Conservation (phyloP, 2,888 invertebrate genomes). For the Mylabris sibirica region DNA sequence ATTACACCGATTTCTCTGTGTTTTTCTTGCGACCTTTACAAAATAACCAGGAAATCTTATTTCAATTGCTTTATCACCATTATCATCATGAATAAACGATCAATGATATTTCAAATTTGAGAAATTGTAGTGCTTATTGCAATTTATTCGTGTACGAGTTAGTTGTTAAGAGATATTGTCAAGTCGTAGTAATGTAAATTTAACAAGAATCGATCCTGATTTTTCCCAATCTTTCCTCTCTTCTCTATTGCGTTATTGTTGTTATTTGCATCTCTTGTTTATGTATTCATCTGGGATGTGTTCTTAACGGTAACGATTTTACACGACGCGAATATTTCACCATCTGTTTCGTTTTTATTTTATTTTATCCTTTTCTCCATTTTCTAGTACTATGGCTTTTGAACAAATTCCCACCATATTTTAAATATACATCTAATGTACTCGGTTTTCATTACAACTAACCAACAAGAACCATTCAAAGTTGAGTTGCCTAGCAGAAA, state of each 20-base stretch:
- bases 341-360: neutral
- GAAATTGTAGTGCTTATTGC: neutral
- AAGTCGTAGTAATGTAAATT: neutral
- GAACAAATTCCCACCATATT: neutral
- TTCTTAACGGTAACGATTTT: neutral
- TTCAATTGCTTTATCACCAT: too few relatives aligned
- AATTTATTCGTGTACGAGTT: neutral
- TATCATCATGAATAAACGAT: too few relatives aligned
- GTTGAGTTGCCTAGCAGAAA: neutral
- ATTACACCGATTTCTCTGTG: neutral
- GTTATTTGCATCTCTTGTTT: neutral
- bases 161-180: neutral
- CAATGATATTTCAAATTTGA: neutral
- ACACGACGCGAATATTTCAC: neutral
- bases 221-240: neutral
- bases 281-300: neutral
- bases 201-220: neutral
- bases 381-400: neutral
- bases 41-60: too few relatives aligned
- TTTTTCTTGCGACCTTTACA: neutral
- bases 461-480: neutral
- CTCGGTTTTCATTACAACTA: neutral
- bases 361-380: neutral
- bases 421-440: slow-evolving; percentile 4
- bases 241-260: neutral